A percentile compares a stretch with the other conserved stretches of the same genome.
Conservation (phyloP, 1,140 invertebrate genomes). For the Acyrthosiphon pisum region DNA sequence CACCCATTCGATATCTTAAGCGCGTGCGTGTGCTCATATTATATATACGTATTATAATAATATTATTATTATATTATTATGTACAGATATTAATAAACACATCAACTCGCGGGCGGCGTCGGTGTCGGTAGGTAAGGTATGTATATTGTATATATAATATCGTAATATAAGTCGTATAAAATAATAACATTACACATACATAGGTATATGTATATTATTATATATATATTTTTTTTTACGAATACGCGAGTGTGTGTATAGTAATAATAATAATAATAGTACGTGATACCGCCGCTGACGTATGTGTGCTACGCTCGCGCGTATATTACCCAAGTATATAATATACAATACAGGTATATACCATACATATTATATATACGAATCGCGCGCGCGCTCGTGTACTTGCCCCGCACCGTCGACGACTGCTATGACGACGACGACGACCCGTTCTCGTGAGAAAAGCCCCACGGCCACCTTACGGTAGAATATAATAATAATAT, state of each 20-base stretch:
- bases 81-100: conserved; percentile 15
- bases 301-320: neutral
- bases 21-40: neutral
- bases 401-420: neutral
- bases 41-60: neutral
- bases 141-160: neutral
- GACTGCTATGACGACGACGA: neutral
- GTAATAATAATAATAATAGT: conserved; percentile 2
- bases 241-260: neutral
- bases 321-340: neutral
- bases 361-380: too few species aligned
- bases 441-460: conserved; percentile 42
- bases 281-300: neutral
- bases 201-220: neutral
- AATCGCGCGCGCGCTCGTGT: neutral
- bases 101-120: conserved; percentile 37
- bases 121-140: neutral
- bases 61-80: conserved; percentile 3
- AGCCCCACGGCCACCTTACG: conserved; percentile 12
- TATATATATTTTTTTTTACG: neutral
- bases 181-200: conserved; percentile 20
- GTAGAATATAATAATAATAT: conserved; percentile 12
- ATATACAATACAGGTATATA: neutral
- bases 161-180: conserved; percentile 10
- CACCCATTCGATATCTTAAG: conserved; percentile 23